A percentile compares a stretch with the other conserved stretches of the same genome.
These are phyloP conservation scores for Zaprionus davidi DNA, from an alignment of 1,140 invertebrate species.

Conservation along the genomic window DNA sequence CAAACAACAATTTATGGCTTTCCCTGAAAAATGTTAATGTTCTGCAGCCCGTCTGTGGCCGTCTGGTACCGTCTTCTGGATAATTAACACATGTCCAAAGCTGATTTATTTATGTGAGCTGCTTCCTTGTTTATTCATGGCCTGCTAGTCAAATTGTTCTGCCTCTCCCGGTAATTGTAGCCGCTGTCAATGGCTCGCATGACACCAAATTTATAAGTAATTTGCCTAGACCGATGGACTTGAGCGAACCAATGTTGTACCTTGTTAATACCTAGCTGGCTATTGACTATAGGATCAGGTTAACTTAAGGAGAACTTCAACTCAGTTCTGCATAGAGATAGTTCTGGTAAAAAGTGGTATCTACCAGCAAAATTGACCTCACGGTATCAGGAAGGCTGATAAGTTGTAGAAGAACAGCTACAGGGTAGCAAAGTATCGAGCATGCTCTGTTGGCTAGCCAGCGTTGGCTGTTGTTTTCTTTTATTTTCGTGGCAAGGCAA, in stretches of 20 bases:
- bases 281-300: no score
- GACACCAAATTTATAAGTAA: conserved; percentile 71
- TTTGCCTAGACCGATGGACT: conserved; percentile 26
- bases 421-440: background rate
- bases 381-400: background rate
- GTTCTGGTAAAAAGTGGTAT: background rate
- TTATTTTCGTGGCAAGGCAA: conserved; percentile 38
- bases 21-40: conserved; percentile 46
- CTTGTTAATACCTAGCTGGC: conserved; percentile 22
- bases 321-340: background rate
- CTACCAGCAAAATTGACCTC: background rate
- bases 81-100: conserved; percentile 64
- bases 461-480: conserved; percentile 1
- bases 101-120: conserved; percentile 76
- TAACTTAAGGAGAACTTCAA: background rate
- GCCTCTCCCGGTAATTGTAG: conserved; percentile 65
- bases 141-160: conserved; percentile 23
- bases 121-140: conserved; percentile 6
- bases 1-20: conserved; percentile 4
- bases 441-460: background rate
- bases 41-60: conserved; percentile 27
- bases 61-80: conserved; percentile 15
- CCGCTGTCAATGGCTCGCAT: conserved; percentile 72
- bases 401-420: background rate
- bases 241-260: conserved; percentile 31